Percentiles rank a stretch among this genome's conserved stretches.
phyloP scores from a whole-genome alignment of 2,797 vertebrate species.

The Pipistrellus pipistrellus region DNA sequence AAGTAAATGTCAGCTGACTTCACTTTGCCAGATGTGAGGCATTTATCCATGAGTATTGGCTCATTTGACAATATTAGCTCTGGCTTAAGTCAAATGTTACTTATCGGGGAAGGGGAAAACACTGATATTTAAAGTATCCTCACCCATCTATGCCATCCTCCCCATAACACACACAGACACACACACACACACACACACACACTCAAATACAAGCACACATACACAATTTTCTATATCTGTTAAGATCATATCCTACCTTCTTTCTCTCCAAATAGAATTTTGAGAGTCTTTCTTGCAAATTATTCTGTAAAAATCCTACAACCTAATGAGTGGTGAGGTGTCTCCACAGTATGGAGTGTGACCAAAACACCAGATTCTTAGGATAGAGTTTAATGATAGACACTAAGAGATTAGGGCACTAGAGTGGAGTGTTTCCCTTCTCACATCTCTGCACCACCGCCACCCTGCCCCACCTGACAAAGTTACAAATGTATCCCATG shows the following conservation, averaged over 20 bases:
- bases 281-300: not conserved
- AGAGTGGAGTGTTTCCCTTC: not conserved
- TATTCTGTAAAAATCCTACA: not conserved
- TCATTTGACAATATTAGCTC: constrained; percentile 85
- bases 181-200: not conserved
- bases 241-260: not conserved
- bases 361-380: not conserved
- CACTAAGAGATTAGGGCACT: not conserved
- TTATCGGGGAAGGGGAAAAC: constrained; percentile 64
- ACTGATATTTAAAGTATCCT: constrained; percentile 65
- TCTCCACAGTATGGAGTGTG: not conserved
- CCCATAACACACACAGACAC: too few species aligned
- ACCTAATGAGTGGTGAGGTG: not conserved
- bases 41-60: constrained; percentile 81
- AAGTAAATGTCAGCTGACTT: constrained; percentile 86
- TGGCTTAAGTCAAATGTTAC: constrained; percentile 83
- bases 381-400: not conserved
- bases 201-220: not conserved
- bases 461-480: accelerated
- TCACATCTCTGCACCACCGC: not conserved
- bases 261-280: not conserved
- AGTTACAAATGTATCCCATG: not conserved
- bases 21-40: constrained; percentile 83
- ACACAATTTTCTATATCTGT: not conserved
- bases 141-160: not conserved